Conservation (phyloP, 2,113 vertebrate species). For the Cavia aperea region DNA sequence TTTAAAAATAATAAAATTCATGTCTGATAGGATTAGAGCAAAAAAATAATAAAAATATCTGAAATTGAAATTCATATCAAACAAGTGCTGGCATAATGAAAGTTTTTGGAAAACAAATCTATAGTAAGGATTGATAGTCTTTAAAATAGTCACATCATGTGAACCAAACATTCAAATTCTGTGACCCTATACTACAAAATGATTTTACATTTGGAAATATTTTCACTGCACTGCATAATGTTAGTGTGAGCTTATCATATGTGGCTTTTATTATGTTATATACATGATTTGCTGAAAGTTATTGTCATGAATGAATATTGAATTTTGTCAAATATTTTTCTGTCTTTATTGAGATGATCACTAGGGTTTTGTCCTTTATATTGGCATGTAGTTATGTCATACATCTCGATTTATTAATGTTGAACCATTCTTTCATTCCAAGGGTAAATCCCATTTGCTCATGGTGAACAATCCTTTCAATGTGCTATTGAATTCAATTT, state of each 20-base stretch:
- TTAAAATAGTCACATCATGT: slow-evolving; percentile 1
- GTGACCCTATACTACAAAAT: background rate
- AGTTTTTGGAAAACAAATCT: slow-evolving; percentile 3
- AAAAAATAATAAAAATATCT: background rate
- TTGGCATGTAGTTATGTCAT: too few species aligned
- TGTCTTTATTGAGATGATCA: background rate
- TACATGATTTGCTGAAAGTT: background rate
- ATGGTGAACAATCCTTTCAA: background rate
- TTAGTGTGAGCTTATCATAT: background rate
- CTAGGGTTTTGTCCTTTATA: background rate
- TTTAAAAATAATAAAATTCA: background rate
- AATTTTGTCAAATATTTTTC: background rate
- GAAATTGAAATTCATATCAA: slow-evolving; percentile 15
- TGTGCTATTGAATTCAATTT: background rate
- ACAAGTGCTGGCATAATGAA: background rate
- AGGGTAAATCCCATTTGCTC: background rate
- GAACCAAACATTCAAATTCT: background rate
- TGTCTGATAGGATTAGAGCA: background rate
- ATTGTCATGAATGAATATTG: background rate
- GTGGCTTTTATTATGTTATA: background rate
- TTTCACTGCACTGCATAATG: background rate
- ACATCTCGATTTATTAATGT: background rate
- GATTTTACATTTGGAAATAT: background rate
- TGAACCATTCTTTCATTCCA: background rate
- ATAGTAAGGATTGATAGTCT: background rate